phyloP scores from a whole-genome alignment of 2,797 vertebrate genomes.

The Scleropages formosus region DNA sequence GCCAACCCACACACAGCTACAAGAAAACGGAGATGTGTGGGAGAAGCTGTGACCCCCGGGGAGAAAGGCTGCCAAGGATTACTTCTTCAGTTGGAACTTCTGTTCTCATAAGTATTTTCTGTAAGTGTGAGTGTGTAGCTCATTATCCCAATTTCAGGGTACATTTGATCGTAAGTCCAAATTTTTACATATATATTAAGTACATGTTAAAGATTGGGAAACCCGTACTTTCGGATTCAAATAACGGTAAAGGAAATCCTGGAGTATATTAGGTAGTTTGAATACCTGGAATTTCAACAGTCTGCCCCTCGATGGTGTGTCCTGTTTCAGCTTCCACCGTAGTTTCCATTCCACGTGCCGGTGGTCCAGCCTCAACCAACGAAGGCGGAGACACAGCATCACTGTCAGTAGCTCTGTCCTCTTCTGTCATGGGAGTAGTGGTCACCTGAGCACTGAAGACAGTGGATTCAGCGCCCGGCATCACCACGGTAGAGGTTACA shows the following conservation, averaged over 20 bases:
- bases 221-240: no score
- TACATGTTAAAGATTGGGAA: no score
- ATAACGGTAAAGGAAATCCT: background rate
- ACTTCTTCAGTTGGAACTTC: no score
- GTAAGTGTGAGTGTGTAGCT: no score
- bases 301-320: constrained; percentile 42
- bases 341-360: background rate
- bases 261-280: background rate
- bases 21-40: no score
- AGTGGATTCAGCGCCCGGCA: background rate
- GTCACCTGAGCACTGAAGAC: constrained; percentile 22
- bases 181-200: no score
- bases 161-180: no score
- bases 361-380: constrained; percentile 39
- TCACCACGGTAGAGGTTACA: background rate
- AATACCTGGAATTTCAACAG: constrained; percentile 57
- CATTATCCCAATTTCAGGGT: no score
- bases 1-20: no score
- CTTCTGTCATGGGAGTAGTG: constrained; percentile 34
- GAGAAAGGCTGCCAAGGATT: no score
- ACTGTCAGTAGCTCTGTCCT: constrained; percentile 34
- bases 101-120: no score
- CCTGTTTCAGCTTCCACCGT: constrained; percentile 42
- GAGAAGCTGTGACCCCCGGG: no score
- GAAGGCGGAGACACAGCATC: background rate